phyloP scores from a whole-genome alignment of 2,113 vertebrate species.

The Dicrurus megarhynchus region DNA sequence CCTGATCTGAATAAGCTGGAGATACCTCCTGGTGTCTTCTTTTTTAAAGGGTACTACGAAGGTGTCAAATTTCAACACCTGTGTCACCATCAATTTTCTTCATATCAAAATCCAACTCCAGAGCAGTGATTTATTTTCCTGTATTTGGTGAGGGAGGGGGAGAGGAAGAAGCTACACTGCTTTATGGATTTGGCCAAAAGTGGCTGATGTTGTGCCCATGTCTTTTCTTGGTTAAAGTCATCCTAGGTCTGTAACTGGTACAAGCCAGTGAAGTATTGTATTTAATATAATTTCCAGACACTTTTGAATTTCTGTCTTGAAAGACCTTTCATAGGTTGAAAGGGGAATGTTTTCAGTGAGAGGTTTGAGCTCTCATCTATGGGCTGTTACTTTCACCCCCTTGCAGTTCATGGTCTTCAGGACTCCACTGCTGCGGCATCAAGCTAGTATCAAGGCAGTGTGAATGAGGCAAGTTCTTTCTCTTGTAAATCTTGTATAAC shows the following conservation, averaged over 20 bases:
- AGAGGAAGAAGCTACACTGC: neutral
- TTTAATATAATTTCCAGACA: neutral
- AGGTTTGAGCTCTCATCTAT: neutral
- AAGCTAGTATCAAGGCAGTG: neutral
- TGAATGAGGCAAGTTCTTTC: neutral
- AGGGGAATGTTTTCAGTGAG: neutral
- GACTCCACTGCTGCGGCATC: neutral
- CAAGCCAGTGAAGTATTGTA: neutral
- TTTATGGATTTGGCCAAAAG: neutral
- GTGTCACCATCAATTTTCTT: neutral
- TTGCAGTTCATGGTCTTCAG: neutral
- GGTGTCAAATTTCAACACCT: neutral
- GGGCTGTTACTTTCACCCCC: neutral
- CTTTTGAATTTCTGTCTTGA: neutral
- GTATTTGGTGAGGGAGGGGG: neutral
- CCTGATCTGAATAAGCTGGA: neutral
- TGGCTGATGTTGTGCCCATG: accelerated
- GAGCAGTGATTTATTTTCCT: neutral
- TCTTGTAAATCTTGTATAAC: neutral
- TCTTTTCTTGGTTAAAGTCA: neutral
- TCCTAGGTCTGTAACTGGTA: neutral
- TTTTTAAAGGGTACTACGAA: neutral
- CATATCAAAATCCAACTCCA: neutral
- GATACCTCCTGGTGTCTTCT: neutral
- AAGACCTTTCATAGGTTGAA: neutral